Percentiles rank a stretch among this genome's conserved stretches.
Conservation (phyloP, 2,797 vertebrate species). For the Diplodus puntazzo region DNA sequence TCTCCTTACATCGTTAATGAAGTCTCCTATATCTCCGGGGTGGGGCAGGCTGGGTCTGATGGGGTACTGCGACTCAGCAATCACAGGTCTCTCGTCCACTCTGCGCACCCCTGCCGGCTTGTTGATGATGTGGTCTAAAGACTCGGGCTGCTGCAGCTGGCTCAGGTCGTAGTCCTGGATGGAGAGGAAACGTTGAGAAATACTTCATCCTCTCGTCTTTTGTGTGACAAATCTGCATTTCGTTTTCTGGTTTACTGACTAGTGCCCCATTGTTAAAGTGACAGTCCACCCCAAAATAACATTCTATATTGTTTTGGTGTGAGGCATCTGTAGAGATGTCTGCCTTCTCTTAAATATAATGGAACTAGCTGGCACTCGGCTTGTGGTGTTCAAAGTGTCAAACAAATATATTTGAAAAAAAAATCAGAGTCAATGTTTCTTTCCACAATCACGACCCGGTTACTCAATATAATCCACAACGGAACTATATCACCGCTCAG, state of each 20-base stretch:
- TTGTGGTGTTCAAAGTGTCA: too few relatives aligned
- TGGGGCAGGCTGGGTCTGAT: conserved; percentile 94
- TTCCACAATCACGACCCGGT: too few relatives aligned
- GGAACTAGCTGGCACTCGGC: too few relatives aligned
- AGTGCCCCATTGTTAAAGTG: too few relatives aligned
- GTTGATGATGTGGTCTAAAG: conserved; percentile 94
- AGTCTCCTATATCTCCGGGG: conserved; percentile 97
- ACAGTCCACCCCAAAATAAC: too few relatives aligned
- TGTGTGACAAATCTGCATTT: neutral
- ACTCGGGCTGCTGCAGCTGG: conserved; percentile 98
- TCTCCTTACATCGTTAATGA: conserved; percentile 92
- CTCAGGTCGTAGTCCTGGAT: conserved; percentile 97
- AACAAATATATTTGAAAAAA: too few relatives aligned
- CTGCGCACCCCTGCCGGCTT: conserved; percentile 93
- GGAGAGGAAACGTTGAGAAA: conserved; percentile 9
- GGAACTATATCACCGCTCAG: too few relatives aligned
- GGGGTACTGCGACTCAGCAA: conserved; percentile 96
- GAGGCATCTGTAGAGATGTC: too few relatives aligned
- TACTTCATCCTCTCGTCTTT: neutral
- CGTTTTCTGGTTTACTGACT: neutral
- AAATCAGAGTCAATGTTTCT: too few relatives aligned
- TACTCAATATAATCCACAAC: too few relatives aligned
- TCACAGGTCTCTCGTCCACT: conserved; percentile 96
- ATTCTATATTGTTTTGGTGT: too few relatives aligned
- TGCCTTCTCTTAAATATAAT: too few relatives aligned